Conservation (phyloP, 2,888 invertebrate species). For the Ernsta delagoae region DNA sequence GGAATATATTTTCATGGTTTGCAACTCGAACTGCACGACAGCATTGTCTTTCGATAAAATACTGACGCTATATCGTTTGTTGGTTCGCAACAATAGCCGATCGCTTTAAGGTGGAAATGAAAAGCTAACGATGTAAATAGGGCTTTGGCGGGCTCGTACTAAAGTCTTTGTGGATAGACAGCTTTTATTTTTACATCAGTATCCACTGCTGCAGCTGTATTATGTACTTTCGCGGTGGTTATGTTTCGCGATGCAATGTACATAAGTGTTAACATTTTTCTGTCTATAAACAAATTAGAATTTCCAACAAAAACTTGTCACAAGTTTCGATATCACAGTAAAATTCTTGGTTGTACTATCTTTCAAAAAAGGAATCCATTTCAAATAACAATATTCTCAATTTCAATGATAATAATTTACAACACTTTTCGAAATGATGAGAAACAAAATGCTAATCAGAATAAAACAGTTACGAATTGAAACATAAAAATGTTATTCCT, state of each 20-base stretch:
- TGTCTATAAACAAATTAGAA: not conserved
- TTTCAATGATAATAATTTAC: too few species aligned
- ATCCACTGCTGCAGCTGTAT: not conserved
- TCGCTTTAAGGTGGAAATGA: constrained; percentile 56
- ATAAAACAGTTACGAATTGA: constrained; percentile 1
- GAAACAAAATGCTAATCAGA: not conserved
- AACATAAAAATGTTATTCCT: constrained; percentile 1
- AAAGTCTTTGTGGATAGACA: constrained; percentile 37
- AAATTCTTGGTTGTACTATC: too few species aligned
- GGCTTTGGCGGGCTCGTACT: constrained; percentile 43
- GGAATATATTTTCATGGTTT: constrained; percentile 37
- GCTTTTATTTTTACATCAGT: constrained; percentile 14
- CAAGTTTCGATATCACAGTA: not conserved
- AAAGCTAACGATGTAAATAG: constrained; percentile 59
- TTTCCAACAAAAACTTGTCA: too few species aligned
- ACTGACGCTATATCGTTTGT: constrained; percentile 39
- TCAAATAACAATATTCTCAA: too few species aligned
- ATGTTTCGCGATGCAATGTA: not conserved
- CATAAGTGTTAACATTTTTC: not conserved
- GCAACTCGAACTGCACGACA: constrained; percentile 38
- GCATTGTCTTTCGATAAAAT: constrained; percentile 49
- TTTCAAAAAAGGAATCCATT: too few species aligned
- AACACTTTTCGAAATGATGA: constrained; percentile 1
- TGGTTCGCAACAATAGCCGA: constrained; percentile 48
- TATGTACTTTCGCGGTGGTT: not conserved